Base-by-base conservation (phyloP, 2,888 invertebrate genomes). In the Acleris laterana region DNA sequence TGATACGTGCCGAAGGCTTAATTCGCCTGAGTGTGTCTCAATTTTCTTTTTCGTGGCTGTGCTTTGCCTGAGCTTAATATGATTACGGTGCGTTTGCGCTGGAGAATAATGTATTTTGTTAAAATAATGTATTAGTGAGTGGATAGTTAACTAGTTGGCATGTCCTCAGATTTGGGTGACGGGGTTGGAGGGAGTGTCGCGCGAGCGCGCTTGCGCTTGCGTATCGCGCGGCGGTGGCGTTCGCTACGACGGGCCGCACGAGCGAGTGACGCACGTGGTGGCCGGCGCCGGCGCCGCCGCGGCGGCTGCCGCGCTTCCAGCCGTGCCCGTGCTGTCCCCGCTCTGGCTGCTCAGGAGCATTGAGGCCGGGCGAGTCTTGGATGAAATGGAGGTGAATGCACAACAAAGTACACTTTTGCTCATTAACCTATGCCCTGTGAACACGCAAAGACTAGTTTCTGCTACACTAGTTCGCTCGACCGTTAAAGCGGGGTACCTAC, bases 301-400 rank as follows among this genome's bases (percentile, higher is more conserved):
- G 0, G 68, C 71, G 62, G 62, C 32, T 64, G 70, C 68, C 62
- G 70, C 56, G 70, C 67, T 82, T 67, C 83, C 86, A 62, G 94
- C 94, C 71, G 95, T 95, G 28, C 92, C 93, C 61, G 87, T 96
- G 49, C 95, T 98, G 4, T 94, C 93, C 19, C 82, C 96, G 28
- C 93, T 95, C 20, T 98, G 98, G 98, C 84, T 98, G 46, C 82
- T 95, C 16, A 94, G 95, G 68, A 96, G 97, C 75, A 95, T 97
- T 16, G 93, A 94, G 71, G 87, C 87, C 0, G 83, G 79, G 0
- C 68, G 72, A 0, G 78, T 87, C 22, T 68, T 90, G 13, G 80
- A 81, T 9, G 90, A 90, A 68, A 69, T 77, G 0, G 83, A 86
- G 79, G 90, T 90, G 17, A 67, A 71, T 68, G 1, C 4, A 22